Conservation (phyloP, 2,113 vertebrate genomes). For the Picathartes gymnocephalus region DNA sequence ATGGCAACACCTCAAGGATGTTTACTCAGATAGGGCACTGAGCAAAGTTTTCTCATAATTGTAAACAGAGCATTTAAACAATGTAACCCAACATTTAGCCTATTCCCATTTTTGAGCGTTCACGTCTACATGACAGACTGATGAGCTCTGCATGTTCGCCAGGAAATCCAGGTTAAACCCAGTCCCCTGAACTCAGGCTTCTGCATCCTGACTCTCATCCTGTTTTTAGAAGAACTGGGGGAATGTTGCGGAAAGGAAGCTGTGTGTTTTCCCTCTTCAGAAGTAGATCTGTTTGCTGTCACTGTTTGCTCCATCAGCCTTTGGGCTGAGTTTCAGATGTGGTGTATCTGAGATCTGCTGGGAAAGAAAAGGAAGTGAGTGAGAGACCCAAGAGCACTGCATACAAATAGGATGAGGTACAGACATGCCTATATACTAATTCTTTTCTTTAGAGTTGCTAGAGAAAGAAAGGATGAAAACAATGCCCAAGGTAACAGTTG, state of each 20-base stretch:
- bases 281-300: background rate
- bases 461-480: background rate
- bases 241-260: slow-evolving; percentile 29
- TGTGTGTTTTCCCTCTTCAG: slow-evolving; percentile 1
- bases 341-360: background rate
- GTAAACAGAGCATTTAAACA: slow-evolving; percentile 51
- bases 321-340: background rate
- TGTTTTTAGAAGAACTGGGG: slow-evolving; percentile 64
- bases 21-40: background rate
- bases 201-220: slow-evolving; percentile 73
- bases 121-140: background rate
- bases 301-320: background rate
- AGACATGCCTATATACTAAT: background rate
- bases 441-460: background rate
- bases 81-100: background rate
- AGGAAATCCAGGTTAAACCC: slow-evolving; percentile 74
- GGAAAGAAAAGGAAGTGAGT: background rate
- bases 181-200: slow-evolving; percentile 36
- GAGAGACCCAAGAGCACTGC: background rate
- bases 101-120: background rate
- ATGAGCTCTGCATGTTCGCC: slow-evolving; percentile 47
- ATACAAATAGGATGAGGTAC: background rate
- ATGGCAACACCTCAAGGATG: slow-evolving; percentile 50
- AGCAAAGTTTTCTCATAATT: slow-evolving; percentile 36
- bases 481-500: background rate